Percentiles rank a stretch among this genome's conserved stretches.
These are phyloP conservation scores for Cabera pusaria DNA, from an alignment of 2,888 invertebrate species.

Conservation along the genomic window DNA sequence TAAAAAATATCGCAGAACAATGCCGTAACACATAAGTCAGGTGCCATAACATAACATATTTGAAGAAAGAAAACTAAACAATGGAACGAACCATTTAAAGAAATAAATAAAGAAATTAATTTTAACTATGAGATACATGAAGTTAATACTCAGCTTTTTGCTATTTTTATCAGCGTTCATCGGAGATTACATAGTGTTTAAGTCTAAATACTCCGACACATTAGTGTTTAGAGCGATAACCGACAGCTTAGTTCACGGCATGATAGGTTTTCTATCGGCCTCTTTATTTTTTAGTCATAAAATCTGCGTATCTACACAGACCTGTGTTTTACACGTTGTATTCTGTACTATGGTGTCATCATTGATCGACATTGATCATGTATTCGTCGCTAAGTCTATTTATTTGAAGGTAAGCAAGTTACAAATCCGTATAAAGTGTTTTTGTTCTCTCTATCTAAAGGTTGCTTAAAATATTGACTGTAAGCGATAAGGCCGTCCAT, in stretches of 20 bases:
- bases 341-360: slow-evolving; percentile 62
- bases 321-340: slow-evolving; percentile 44
- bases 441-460: too few relatives aligned
- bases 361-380: slow-evolving; percentile 68
- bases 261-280: slow-evolving; percentile 57
- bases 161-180: slow-evolving; percentile 47
- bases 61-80: too few relatives aligned
- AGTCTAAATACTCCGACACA: slow-evolving; percentile 57
- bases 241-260: slow-evolving; percentile 58
- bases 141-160: slow-evolving; percentile 45
- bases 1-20: too few relatives aligned
- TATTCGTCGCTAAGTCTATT: slow-evolving; percentile 64
- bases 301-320: slow-evolving; percentile 36
- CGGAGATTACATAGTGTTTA: slow-evolving; percentile 67
- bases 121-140: too few relatives aligned
- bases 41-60: too few relatives aligned
- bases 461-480: too few relatives aligned
- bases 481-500: too few relatives aligned
- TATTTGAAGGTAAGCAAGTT: slow-evolving; percentile 59
- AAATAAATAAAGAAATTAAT: too few relatives aligned
- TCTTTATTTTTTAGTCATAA: slow-evolving; percentile 58
- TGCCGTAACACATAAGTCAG: too few relatives aligned
- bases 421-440: too few relatives aligned
- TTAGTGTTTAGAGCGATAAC: slow-evolving; percentile 53
- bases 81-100: too few relatives aligned